A percentile compares a stretch with the other conserved stretches of the same genome.
Conservation (phyloP, 2,113 vertebrate genomes). For the Ciconia maguari region DNA sequence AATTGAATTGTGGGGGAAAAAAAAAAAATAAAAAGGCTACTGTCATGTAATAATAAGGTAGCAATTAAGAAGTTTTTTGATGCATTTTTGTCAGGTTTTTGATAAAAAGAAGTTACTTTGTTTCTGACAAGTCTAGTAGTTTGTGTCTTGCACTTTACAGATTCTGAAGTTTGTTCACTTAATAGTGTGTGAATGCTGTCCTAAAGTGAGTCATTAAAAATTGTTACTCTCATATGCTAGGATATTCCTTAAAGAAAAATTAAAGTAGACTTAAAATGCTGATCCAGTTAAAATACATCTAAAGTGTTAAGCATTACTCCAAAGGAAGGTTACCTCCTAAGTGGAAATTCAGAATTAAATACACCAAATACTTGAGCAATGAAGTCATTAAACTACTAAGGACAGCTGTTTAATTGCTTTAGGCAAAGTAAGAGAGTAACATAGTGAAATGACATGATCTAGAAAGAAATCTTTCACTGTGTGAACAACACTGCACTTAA, state of each 20-base stretch:
- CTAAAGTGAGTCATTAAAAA: neutral
- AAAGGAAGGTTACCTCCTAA: neutral
- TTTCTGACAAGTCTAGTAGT: neutral
- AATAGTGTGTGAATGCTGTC: neutral
- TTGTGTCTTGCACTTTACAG: neutral
- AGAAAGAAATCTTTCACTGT: neutral
- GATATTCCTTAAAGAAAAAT: neutral
- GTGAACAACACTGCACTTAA: neutral
- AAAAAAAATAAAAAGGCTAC: neutral
- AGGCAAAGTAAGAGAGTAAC: neutral
- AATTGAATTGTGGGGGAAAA: neutral
- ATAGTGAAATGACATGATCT: neutral
- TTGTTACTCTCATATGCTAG: neutral
- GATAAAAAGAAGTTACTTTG: neutral
- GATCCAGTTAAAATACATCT: neutral
- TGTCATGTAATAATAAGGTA: neutral
- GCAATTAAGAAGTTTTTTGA: neutral
- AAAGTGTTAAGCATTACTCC: neutral
- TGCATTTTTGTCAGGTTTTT: neutral
- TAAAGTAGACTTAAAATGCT: neutral
- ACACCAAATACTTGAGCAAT: neutral
- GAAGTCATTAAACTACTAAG: neutral
- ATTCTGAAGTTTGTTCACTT: neutral
- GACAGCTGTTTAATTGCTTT: neutral
- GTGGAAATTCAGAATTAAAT: neutral